Evolutionary conservation across 2,113 vertebrate species (phyloP), one percentile per base, ranked within the genome.

Genomic region (Engystomops pustulosus): DNA sequence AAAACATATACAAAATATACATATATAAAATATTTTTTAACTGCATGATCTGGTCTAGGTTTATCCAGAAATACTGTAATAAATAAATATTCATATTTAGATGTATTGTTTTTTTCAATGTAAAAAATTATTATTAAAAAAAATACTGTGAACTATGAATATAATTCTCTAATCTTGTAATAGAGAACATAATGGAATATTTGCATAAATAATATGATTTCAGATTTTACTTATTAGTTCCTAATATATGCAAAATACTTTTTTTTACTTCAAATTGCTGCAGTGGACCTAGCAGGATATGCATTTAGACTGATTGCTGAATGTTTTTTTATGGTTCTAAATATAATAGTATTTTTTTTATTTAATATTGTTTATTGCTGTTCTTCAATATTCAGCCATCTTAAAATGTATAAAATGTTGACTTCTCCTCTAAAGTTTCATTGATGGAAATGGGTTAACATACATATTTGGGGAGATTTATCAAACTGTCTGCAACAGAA

Each of bases 241-340:
- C 36, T 44, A 70, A 70, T 38, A 44, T 44, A 70, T 70, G 68
- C 68, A 49, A 74, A 74, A 49, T 25, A 47, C 25, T 30, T 9
- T 45, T n/a, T n/a, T 47, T 74, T 47, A 49, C 2, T 45, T 30
- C 27, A 18, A 49, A 74, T 74, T 47, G 32, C 44, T 74, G 41
- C 70, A 47, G 70, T 47, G 41, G 70, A 30, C 41, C 4, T 47
- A 6, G 30, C 6, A 45, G 41, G 41, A 45, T 41, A 25, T 44
- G 11, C 68, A 45, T 74, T 74, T 27, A 47, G 3, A 49, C 70
- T 74, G 23, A 74, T 74, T 74, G 45, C 44, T n/a, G n/a, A n/a
- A 15, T 18, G 23, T 23, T 4, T n/a, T 15, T 3, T 49, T 27
- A 47, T 30, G 4, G n/a, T 72, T 47, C 25, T 27, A 47, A 74